Evolutionary conservation across 2,888 invertebrate genomes (phyloP).

Genomic region (Helicoverpa assulta): DNA sequence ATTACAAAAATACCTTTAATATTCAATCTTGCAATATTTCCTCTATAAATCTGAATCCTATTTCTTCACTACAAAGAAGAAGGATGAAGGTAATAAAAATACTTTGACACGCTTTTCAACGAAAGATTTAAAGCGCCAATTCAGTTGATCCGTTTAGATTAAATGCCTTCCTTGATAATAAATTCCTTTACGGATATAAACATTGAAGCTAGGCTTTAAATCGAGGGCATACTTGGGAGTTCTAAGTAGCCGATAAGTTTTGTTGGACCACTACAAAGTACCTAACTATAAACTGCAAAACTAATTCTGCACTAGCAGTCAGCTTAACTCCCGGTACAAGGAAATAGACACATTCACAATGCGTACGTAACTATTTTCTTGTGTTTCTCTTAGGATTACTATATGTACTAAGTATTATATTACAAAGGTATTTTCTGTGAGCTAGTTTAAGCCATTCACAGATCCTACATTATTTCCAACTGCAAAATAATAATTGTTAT

Average conservation of each 20-base stretch:
- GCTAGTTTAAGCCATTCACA: background rate
- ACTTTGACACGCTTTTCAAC: background rate
- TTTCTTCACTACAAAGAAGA: background rate
- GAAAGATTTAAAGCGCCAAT: constrained; percentile 6
- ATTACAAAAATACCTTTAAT: too few species aligned
- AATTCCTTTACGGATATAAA: constrained; percentile 27
- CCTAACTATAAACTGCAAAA: constrained; percentile 9
- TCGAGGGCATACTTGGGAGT: constrained; percentile 23
- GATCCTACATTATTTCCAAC: background rate
- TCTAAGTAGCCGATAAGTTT: constrained; percentile 36
- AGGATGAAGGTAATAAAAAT: constrained; percentile 3
- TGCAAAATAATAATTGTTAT: background rate
- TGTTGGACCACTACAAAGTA: constrained; percentile 9
- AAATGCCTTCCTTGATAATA: constrained; percentile 20
- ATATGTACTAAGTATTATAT: too few species aligned
- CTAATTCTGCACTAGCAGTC: constrained; percentile 5
- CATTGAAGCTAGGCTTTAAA: constrained; percentile 17
- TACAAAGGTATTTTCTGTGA: too few species aligned
- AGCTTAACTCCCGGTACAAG: constrained; percentile 1
- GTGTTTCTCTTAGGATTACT: background rate
- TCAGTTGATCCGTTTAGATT: constrained; percentile 31
- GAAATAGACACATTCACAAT: background rate
- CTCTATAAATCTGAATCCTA: background rate
- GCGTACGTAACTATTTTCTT: background rate
- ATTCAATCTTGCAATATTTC: too few species aligned